Evolutionary conservation across 2,797 vertebrate species (phyloP).

Genomic region (Smutsia temminckii): DNA sequence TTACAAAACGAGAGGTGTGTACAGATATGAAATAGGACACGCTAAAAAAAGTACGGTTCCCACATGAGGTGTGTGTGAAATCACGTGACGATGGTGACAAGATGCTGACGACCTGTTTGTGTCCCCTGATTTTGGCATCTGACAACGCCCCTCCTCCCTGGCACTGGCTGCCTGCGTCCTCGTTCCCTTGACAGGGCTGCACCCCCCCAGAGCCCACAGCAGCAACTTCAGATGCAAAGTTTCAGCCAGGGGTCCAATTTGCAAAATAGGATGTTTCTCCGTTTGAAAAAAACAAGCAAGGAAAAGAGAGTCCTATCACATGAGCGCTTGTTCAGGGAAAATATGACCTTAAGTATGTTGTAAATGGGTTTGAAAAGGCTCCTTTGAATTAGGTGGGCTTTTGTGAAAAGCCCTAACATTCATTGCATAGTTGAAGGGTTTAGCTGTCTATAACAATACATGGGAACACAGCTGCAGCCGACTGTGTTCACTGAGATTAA

Average conservation of each 20-base stretch:
- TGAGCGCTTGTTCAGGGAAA: conserved; percentile 90
- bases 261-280: conserved; percentile 62
- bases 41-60: conserved; percentile 62
- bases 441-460: conserved; percentile 91
- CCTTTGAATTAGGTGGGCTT: conserved; percentile 89
- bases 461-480: conserved; percentile 83
- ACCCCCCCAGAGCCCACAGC: neutral
- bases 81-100: neutral
- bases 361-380: conserved; percentile 88
- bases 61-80: conserved; percentile 30
- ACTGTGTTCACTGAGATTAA: conserved; percentile 86
- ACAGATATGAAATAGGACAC: conserved; percentile 65
- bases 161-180: conserved; percentile 6
- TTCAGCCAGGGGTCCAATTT: conserved; percentile 62
- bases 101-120: conserved; percentile 68
- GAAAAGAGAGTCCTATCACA: conserved; percentile 71
- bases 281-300: conserved; percentile 74
- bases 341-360: conserved; percentile 90
- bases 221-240: conserved; percentile 56
- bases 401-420: conserved; percentile 90
- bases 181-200: neutral
- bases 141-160: conserved; percentile 51
- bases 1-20: conserved; percentile 57
- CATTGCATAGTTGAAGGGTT: conserved; percentile 99
- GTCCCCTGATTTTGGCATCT: conserved; percentile 65